Conservation (phyloP, 2,888 invertebrate species). For the Hedychridium roseum region DNA sequence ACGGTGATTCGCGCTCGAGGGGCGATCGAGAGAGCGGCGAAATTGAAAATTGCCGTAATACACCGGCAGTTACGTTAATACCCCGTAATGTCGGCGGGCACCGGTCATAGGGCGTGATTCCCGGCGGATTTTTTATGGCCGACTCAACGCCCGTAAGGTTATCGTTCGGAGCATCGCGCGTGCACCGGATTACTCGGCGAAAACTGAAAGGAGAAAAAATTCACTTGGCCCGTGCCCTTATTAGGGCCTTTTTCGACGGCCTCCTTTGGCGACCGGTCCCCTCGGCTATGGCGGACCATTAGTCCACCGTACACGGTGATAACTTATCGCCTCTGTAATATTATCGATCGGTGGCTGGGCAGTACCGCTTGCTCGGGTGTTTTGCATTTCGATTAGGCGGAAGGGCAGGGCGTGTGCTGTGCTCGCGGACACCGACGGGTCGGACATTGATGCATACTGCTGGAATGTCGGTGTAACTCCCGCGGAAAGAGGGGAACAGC, state of each 20-base stretch:
- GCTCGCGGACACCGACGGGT: neutral
- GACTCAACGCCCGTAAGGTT: no score
- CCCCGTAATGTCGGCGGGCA: constrained; percentile 29
- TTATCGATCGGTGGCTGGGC: constrained; percentile 37
- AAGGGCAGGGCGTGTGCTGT: constrained; percentile 1
- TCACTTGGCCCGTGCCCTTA: no score
- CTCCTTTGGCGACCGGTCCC: no score
- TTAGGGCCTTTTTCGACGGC: no score
- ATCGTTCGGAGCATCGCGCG: no score
- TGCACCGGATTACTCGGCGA: no score
- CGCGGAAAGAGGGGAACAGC: neutral
- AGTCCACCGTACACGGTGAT: no score
- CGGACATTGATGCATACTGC: constrained; percentile 3
- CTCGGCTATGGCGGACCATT: no score
- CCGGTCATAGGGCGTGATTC: constrained; percentile 27
- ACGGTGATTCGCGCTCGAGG: constrained; percentile 20
- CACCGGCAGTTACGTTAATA: constrained; percentile 38
- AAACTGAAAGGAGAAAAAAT: no score
- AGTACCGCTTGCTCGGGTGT: constrained; percentile 15
- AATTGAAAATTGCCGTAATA: constrained; percentile 44
- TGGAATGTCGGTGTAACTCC: neutral
- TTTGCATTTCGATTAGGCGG: constrained; percentile 41
- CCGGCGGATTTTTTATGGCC: no score
- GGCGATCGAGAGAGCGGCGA: constrained; percentile 32
- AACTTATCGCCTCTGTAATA: constrained; percentile 39